Evolutionary conservation across 1,140 invertebrate genomes (phyloP), one percentile per base, ranked within the genome.

Genomic region (Radopholus similis): DNA sequence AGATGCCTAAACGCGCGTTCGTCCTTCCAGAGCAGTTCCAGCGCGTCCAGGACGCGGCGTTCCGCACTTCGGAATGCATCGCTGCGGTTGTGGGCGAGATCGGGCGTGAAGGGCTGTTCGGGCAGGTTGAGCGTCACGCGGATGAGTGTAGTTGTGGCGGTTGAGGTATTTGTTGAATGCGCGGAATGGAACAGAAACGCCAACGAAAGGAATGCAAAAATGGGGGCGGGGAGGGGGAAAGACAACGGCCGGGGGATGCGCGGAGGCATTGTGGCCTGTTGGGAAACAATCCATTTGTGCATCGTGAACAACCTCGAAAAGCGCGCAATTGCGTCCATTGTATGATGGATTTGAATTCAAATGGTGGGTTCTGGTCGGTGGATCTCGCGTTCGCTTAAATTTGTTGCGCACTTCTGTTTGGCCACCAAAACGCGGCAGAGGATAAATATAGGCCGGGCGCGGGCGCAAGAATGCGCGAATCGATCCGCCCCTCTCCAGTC

Each of bases 121-220:
- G 73, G 73, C 2, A 74, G 44, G 35, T 74, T 74, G 21, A 74
- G 26, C 3, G 64, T 44, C 15, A 74, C 21, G n/a, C 66, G 72
- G 40, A 62, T 62, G 21, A 34, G 21, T 26, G 38, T 47, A 4
- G 40, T 40, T 21, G 23, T 3, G 0, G 26, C 21, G 44, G 35
- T 38, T 34, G 2, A 58, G 18, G 23, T 26, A 62, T 26, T 47
- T 8, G 30, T 15, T 21, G 18, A 51, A 26, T 51, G 23, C 15
- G 44, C 6, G n/a, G n/a, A 49, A 49, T 11, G 2, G 47, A n/a
- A n/a, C 30, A 28, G 23, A 28, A 51, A 23, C 1, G 47, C 23
- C n/a, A 8, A 51, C 47, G 30, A 51, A 51, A 21, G 18, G 8
- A 47, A 8, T n/a, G 30, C 47, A 51, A 51, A 51, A 15, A 8